A percentile compares a stretch with the other conserved stretches of the same genome.
Evolutionary conservation across 2,797 vertebrate genomes (phyloP).

Genomic region (Ambastaia sidthimunki): DNA sequence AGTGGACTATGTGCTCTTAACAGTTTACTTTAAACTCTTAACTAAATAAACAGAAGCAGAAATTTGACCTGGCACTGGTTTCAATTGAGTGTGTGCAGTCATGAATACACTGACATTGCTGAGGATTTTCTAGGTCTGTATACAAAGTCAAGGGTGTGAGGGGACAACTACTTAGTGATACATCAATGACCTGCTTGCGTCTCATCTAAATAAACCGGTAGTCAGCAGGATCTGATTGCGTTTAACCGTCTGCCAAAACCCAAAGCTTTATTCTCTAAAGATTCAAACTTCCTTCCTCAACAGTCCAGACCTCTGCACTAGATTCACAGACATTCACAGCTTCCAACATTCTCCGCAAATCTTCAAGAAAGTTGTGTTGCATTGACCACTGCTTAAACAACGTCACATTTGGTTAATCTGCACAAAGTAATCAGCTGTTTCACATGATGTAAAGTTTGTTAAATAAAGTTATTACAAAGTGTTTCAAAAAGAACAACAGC

Average conservation of each 20-base stretch:
- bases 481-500: background rate
- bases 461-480: background rate
- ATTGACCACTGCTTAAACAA: too few species aligned
- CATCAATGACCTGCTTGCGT: conserved; percentile 59
- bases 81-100: conserved; percentile 4
- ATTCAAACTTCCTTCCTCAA: conserved; percentile 48
- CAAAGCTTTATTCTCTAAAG: conserved; percentile 64
- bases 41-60: conserved; percentile 37
- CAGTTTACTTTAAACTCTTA: conserved; percentile 30
- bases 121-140: conserved; percentile 14
- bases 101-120: conserved; percentile 7
- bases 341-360: conserved; percentile 9
- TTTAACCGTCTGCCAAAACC: conserved; percentile 15
- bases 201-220: conserved; percentile 49
- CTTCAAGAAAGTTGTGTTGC: background rate
- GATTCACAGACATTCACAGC: conserved; percentile 1
- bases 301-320: conserved; percentile 43
- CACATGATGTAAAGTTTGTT: background rate
- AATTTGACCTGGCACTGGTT: conserved; percentile 1
- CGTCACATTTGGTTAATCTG: too few species aligned
- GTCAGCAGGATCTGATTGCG: conserved; percentile 42
- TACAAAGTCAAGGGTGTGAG: conserved; percentile 46
- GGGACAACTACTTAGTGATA: conserved; percentile 48
- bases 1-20: conserved; percentile 1
- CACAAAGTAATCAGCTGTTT: too few species aligned